phyloP scores from a whole-genome alignment of 1,140 invertebrate species.

The Phthorimaea operculella region DNA sequence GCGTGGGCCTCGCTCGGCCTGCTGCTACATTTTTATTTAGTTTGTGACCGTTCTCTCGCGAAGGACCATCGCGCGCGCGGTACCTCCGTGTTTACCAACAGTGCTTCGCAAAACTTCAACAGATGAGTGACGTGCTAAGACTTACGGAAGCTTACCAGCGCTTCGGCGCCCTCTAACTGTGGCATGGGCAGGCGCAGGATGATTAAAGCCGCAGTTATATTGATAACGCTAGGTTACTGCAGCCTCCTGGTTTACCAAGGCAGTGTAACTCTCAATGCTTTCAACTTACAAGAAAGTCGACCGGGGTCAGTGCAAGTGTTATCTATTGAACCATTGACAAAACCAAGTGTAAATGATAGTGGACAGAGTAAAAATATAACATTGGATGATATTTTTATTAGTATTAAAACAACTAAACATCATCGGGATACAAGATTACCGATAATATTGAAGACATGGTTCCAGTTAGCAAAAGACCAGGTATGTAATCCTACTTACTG shows the following conservation, averaged over 20 bases:
- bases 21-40: conserved; percentile 66
- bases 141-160: conserved; percentile 42
- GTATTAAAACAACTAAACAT: conserved; percentile 92
- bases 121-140: conserved; percentile 58
- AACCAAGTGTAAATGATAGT: conserved; percentile 51
- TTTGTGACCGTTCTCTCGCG: conserved; percentile 49
- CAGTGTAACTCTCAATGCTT: conserved; percentile 66
- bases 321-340: conserved; percentile 33
- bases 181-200: conserved; percentile 57
- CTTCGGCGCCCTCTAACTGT: conserved; percentile 68
- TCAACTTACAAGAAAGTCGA: conserved; percentile 68
- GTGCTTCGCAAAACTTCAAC: conserved; percentile 51
- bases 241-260: conserved; percentile 74
- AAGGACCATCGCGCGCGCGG: conserved; percentile 12
- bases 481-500: conserved; percentile 68
- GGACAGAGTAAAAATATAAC: conserved; percentile 75
- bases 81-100: conserved; percentile 26
- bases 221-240: conserved; percentile 69
- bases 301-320: conserved; percentile 44
- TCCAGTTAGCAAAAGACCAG: conserved; percentile 89
- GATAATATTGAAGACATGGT: conserved; percentile 94
- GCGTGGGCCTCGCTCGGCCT: neutral
- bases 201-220: conserved; percentile 50
- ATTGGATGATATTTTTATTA: conserved; percentile 90
- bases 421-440: conserved; percentile 87